Evolutionary conservation across 2,888 invertebrate species (phyloP).

Genomic region (Autographa gamma): DNA sequence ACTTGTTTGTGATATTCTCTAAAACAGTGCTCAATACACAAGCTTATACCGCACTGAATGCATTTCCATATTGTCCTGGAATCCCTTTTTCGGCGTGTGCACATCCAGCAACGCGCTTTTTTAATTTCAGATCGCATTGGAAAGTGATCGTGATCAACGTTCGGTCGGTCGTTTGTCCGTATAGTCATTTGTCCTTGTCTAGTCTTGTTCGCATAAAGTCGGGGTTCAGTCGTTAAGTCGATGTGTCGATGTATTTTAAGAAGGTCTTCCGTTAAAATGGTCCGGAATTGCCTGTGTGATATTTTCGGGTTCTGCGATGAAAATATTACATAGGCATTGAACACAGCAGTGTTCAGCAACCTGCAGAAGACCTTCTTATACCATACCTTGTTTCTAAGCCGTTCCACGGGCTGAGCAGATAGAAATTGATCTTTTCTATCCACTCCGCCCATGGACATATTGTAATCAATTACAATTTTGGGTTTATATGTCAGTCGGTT

Average conservation of each 20-base stretch:
- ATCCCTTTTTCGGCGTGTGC: neutral
- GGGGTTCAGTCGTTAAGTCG: constrained; percentile 11
- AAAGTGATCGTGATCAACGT: constrained; percentile 9
- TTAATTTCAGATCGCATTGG: constrained; percentile 3
- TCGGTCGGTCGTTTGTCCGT: neutral
- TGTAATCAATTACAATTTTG: neutral
- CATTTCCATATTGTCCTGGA: neutral
- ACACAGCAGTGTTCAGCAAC: constrained; percentile 25
- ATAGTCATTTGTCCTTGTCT: too few relatives aligned
- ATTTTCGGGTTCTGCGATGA: constrained; percentile 15
- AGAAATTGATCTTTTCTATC: neutral
- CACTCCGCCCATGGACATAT: neutral
- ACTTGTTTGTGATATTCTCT: neutral
- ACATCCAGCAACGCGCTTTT: constrained; percentile 10
- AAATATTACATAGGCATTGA: constrained; percentile 13
- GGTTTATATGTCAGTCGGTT: constrained; percentile 1
- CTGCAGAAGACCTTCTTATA: constrained; percentile 30
- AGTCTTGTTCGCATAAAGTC: too few relatives aligned
- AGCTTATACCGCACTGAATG: neutral
- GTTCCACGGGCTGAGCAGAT: constrained; percentile 46
- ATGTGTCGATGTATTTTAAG: constrained; percentile 23
- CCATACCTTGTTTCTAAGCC: constrained; percentile 40
- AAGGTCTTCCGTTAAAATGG: constrained; percentile 14
- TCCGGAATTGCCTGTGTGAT: constrained; percentile 23
- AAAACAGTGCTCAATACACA: neutral